Evolutionary conservation across 2,888 invertebrate species (phyloP).

Genomic region (Megalurothrips usitatus): DNA sequence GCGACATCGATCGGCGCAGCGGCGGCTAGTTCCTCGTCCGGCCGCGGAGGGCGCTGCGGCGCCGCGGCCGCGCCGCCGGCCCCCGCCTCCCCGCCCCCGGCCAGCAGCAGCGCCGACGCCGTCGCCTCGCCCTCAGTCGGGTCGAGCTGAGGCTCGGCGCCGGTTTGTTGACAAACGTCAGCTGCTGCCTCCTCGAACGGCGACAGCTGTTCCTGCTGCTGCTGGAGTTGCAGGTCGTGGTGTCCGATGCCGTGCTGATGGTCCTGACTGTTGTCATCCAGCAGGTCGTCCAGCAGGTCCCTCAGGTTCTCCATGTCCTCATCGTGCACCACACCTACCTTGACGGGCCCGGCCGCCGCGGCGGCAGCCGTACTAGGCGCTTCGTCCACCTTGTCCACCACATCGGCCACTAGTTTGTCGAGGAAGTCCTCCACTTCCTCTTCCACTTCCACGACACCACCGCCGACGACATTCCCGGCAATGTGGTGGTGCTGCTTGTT

Average conservation of each 20-base stretch:
- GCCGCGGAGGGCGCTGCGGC: conserved; percentile 42
- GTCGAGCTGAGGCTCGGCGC: not conserved
- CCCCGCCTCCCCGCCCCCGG: conserved; percentile 44
- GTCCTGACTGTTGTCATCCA: conserved; percentile 9
- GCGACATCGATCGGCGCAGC: conserved; percentile 47
- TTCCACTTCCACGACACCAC: not conserved
- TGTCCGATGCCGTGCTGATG: too few relatives aligned
- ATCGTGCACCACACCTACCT: conserved; percentile 1
- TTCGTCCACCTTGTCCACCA: conserved; percentile 22
- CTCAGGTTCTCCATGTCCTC: conserved; percentile 21
- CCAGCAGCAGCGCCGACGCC: conserved; percentile 42
- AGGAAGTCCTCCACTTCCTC: conserved; percentile 19
- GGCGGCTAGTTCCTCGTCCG: conserved; percentile 41
- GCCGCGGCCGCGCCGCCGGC: conserved; percentile 47
- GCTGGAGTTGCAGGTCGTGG: too few relatives aligned
- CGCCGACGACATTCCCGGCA: not conserved
- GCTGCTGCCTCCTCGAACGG: not conserved
- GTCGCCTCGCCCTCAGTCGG: conserved; percentile 28
- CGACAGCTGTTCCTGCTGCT: too few relatives aligned
- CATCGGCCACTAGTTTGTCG: not conserved
- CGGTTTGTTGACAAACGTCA: conserved; percentile 26
- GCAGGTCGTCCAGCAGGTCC: conserved; percentile 7
- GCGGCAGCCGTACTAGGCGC: not conserved
- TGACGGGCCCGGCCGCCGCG: not conserved
- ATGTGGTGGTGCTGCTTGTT: too few relatives aligned